These are phyloP conservation scores for Bufo bufo DNA, from an alignment of 2,113 vertebrate genomes.

Conservation along the genomic window DNA sequence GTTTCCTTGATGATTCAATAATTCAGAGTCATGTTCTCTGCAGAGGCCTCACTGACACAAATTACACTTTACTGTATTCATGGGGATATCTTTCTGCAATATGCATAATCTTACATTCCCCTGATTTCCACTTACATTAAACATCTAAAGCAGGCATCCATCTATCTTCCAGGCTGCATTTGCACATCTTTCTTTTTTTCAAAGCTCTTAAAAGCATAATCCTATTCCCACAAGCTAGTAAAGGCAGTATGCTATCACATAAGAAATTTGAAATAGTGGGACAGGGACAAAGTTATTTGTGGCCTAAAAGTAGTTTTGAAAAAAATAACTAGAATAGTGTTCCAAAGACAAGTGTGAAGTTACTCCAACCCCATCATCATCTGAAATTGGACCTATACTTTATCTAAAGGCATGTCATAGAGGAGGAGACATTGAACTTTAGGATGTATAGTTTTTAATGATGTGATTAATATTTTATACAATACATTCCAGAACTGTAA, in stretches of 20 bases:
- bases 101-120: conserved; percentile 58
- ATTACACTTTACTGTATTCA: conserved; percentile 58
- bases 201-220: conserved; percentile 41
- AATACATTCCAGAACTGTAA: too few relatives aligned
- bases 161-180: conserved; percentile 51
- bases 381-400: too few relatives aligned
- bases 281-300: conserved; percentile 16
- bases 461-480: too few relatives aligned
- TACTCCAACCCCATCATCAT: not conserved
- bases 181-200: conserved; percentile 31
- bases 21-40: conserved; percentile 50
- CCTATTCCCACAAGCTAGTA: conserved; percentile 20
- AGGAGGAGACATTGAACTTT: too few relatives aligned
- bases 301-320: not conserved
- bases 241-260: not conserved
- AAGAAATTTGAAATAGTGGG: not conserved
- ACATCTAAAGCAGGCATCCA: conserved; percentile 47
- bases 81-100: conserved; percentile 56
- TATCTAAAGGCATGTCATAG: too few relatives aligned
- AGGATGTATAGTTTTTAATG: too few relatives aligned
- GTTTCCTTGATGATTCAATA: conserved; percentile 57
- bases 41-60: conserved; percentile 55
- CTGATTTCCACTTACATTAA: conserved; percentile 58
- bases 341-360: not conserved
- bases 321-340: not conserved